Conservation (phyloP, 2,797 vertebrate genomes). For the Amniataba percoides region DNA sequence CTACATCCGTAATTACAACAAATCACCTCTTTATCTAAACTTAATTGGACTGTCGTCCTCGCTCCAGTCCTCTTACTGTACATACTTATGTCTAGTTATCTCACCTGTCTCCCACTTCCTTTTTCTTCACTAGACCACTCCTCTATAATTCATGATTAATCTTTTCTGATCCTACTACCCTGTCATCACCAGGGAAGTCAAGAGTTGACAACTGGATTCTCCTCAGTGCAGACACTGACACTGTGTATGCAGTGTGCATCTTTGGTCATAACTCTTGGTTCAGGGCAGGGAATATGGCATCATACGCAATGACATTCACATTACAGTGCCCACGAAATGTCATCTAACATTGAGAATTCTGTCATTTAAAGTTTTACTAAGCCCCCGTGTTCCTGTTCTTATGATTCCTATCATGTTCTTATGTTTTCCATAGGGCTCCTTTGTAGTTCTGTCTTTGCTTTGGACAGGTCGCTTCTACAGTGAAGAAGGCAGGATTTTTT, state of each 20-base stretch:
- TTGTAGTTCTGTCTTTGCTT: constrained; percentile 1
- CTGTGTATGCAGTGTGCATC: constrained; percentile 2
- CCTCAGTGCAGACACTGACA: constrained; percentile 21
- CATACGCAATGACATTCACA: constrained; percentile 34
- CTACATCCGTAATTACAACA: constrained; percentile 73
- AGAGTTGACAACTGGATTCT: constrained; percentile 33
- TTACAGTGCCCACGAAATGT: constrained; percentile 23
- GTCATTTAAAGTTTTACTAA: constrained; percentile 31
- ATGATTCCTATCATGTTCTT: not conserved
- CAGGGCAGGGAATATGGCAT: constrained; percentile 3
- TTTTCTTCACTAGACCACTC: constrained; percentile 14
- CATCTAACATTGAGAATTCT: constrained; percentile 14
- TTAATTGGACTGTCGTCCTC: constrained; percentile 55
- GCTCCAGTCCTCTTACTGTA: constrained; percentile 25
- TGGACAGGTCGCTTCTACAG: not conserved
- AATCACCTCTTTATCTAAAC: constrained; percentile 71
- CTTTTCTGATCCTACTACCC: constrained; percentile 15
- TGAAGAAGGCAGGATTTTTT: not conserved
- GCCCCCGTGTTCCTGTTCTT: constrained; percentile 16
- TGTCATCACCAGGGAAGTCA: constrained; percentile 27
- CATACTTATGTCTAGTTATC: constrained; percentile 8
- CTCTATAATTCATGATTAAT: constrained; percentile 25
- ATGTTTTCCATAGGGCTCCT: not conserved
- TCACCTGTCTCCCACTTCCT: constrained; percentile 15
- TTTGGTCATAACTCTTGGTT: constrained; percentile 30